A percentile compares a stretch with the other conserved stretches of the same genome.
Evolutionary conservation across 30 jellyfish, hydroid and myxozoan species (phyloP).

Genomic region (Phacellophora camtschatica): DNA sequence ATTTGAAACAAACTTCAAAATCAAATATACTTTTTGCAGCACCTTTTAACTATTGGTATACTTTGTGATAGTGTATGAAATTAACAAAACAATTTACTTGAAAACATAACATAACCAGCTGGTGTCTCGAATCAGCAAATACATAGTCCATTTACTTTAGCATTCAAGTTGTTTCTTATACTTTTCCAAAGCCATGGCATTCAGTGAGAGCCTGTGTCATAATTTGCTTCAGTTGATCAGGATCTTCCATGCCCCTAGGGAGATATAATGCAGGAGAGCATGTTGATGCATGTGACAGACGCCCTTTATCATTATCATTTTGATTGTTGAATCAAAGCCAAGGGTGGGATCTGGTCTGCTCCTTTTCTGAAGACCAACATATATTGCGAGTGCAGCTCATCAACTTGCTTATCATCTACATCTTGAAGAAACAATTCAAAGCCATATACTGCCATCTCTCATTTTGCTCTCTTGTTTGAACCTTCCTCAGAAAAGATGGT

Average conservation of each 20-base stretch:
- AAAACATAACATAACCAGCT: no score
- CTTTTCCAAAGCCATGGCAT: conserved; percentile 22
- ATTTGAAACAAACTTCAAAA: background rate
- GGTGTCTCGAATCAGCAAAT: no score
- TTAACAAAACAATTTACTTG: no score
- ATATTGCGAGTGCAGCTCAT: background rate
- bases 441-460: background rate
- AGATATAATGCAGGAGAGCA: background rate
- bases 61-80: no score
- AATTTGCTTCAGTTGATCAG: background rate
- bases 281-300: background rate
- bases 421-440: background rate
- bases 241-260: background rate
- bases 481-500: background rate
- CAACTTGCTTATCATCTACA: background rate
- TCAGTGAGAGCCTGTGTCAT: background rate
- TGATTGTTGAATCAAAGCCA: background rate
- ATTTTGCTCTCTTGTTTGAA: background rate
- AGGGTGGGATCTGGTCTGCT: background rate
- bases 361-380: background rate
- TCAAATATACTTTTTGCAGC: background rate
- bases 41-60: background rate
- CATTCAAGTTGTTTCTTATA: no score
- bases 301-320: background rate
- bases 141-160: no score